A percentile compares a stretch with the other conserved stretches of the same genome.
phyloP scores from a whole-genome alignment of 2,113 vertebrate species.

The Galbula dea region DNA sequence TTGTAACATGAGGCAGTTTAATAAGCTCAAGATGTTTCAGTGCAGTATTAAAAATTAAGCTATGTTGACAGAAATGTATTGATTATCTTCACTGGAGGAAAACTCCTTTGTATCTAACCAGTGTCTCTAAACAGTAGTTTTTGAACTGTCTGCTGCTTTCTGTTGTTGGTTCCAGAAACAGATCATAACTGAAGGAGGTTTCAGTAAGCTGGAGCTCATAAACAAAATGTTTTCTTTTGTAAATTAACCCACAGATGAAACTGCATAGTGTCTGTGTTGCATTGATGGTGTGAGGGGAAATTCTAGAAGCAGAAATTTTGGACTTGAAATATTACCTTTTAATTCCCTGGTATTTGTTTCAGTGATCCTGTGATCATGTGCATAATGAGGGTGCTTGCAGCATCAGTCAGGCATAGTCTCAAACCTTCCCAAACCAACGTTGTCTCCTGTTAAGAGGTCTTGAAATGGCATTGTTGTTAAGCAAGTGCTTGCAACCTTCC shows the following conservation, averaged over 20 bases:
- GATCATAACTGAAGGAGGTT: not conserved
- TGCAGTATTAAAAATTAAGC: slow-evolving; percentile 10
- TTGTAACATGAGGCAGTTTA: not conserved
- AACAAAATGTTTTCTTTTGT: not conserved
- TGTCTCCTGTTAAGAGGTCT: not conserved
- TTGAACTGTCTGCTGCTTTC: not conserved
- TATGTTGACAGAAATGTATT: not conserved
- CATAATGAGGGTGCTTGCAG: not conserved
- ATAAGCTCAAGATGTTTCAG: not conserved
- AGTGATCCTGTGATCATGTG: not conserved
- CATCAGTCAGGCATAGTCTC: not conserved
- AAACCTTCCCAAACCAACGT: not conserved
- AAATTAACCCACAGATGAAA: not conserved
- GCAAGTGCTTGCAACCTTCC: not conserved
- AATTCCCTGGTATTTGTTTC: not conserved
- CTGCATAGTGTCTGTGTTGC: not conserved
- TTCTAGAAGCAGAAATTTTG: not conserved
- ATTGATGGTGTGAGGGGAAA: not conserved
- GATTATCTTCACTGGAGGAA: not conserved
- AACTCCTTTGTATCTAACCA: not conserved
- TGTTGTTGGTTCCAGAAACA: not conserved
- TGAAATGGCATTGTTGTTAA: not conserved
- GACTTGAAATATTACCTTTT: not conserved
- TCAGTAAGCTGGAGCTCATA: not conserved
- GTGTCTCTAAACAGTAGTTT: not conserved